Percentiles rank a stretch among this genome's conserved stretches.
phyloP scores from a whole-genome alignment of 2,113 vertebrate species.

The Casuarius casuarius region DNA sequence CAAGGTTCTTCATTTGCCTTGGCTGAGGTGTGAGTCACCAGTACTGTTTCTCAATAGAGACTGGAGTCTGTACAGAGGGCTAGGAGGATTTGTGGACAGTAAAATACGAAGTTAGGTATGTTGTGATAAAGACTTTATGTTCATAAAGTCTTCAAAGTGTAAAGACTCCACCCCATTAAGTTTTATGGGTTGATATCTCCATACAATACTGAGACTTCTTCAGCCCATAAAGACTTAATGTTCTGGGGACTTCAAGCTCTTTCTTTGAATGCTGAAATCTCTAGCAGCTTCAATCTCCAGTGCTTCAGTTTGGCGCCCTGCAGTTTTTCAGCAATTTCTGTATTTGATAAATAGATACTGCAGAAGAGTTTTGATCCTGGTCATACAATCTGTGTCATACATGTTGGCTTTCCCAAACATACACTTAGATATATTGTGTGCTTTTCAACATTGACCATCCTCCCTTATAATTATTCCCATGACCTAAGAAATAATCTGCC shows the following conservation, averaged over 20 bases:
- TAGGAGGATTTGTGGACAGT: background rate
- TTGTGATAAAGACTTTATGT: background rate
- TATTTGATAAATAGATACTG: background rate
- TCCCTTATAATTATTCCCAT: background rate
- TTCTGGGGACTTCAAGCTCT: background rate
- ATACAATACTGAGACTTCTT: background rate
- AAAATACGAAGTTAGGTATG: background rate
- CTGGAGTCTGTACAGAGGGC: background rate
- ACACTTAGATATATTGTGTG: background rate
- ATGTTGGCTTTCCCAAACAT: background rate
- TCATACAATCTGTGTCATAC: background rate
- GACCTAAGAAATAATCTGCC: background rate
- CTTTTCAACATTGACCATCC: fast-evolving
- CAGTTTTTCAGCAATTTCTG: background rate
- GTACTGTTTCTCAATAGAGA: background rate
- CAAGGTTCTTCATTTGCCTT: slow-evolving; percentile 20
- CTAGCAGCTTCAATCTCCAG: background rate
- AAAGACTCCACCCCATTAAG: background rate
- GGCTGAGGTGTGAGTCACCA: slow-evolving; percentile 44
- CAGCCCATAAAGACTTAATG: background rate
- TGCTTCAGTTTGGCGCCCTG: fast-evolving
- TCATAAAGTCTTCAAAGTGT: slow-evolving; percentile 10
- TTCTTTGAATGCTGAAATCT: background rate
- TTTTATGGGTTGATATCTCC: background rate
- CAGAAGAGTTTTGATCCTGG: background rate